Conservation (phyloP, 2,113 vertebrate species). For the Peucedramus taeniatus region DNA sequence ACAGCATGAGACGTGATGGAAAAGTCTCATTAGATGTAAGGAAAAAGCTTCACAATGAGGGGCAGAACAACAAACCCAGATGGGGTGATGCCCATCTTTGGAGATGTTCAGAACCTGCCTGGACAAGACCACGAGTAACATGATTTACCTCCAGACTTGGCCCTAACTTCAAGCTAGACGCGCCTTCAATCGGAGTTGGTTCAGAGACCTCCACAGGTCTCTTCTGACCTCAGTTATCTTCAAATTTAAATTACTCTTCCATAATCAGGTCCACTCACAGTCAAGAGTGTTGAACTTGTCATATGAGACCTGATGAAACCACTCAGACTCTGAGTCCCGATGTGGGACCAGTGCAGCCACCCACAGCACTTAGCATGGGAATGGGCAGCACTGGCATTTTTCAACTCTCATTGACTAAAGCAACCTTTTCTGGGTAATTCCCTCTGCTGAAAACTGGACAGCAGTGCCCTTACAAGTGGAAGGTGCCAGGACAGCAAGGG, state of each 20-base stretch:
- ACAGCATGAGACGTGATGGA: accelerated
- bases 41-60: not conserved
- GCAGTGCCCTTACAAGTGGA: accelerated
- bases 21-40: not conserved
- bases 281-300: not conserved
- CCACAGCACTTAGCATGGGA: not conserved
- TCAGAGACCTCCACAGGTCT: not conserved
- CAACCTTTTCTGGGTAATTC: not conserved
- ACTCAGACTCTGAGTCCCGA: accelerated
- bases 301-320: not conserved
- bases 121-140: not conserved
- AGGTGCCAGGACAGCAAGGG: not conserved
- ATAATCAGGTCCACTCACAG: not conserved
- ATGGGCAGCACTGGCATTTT: not conserved
- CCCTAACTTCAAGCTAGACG: not conserved
- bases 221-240: not conserved
- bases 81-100: not conserved
- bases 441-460: not conserved
- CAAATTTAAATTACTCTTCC: not conserved
- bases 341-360: not conserved
- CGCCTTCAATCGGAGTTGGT: accelerated
- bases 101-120: not conserved
- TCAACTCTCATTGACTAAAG: not conserved
- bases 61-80: not conserved
- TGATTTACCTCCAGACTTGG: not conserved